Percentiles rank a stretch among this genome's conserved stretches.
Conservation (phyloP, 2,113 vertebrate genomes). For the Crotalus viridis region DNA sequence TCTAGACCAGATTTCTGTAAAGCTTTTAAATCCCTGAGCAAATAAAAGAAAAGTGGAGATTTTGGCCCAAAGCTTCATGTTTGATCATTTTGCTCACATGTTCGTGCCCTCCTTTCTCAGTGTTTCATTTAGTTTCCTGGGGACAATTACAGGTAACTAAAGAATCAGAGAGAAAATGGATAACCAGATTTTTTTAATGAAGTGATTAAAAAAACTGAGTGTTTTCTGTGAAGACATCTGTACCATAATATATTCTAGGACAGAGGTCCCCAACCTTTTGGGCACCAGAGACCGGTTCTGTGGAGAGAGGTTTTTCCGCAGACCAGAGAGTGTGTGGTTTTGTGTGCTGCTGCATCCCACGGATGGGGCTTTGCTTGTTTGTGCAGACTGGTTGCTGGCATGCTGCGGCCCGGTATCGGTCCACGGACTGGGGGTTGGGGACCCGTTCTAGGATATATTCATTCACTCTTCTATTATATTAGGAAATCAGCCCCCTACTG, state of each 20-base stretch:
- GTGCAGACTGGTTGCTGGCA: too few species aligned
- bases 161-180: constrained; percentile 33
- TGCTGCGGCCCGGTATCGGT: too few species aligned
- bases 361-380: too few species aligned
- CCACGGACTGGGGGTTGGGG: too few species aligned
- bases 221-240: constrained; percentile 43
- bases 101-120: constrained; percentile 29
- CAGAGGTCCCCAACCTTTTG: too few species aligned
- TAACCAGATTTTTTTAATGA: constrained; percentile 11
- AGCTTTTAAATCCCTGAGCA: not conserved
- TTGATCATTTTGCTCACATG: constrained; percentile 34
- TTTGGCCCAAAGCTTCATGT: constrained; percentile 16
- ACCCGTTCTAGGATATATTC: constrained; percentile 33
- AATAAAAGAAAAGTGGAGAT: not conserved
- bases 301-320: too few species aligned
- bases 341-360: too few species aligned
- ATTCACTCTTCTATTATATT: constrained; percentile 35
- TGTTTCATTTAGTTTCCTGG: constrained; percentile 58
- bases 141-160: constrained; percentile 45
- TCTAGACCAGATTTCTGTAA: constrained; percentile 31
- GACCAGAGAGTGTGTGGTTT: too few species aligned
- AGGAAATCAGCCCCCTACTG: constrained; percentile 43
- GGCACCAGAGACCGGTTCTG: too few species aligned
- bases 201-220: not conserved
- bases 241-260: constrained; percentile 43